Percentiles rank a stretch among this genome's conserved stretches.
Evolutionary conservation across 2,797 vertebrate genomes (phyloP).

Genomic region (Pangasius krempfi): DNA sequence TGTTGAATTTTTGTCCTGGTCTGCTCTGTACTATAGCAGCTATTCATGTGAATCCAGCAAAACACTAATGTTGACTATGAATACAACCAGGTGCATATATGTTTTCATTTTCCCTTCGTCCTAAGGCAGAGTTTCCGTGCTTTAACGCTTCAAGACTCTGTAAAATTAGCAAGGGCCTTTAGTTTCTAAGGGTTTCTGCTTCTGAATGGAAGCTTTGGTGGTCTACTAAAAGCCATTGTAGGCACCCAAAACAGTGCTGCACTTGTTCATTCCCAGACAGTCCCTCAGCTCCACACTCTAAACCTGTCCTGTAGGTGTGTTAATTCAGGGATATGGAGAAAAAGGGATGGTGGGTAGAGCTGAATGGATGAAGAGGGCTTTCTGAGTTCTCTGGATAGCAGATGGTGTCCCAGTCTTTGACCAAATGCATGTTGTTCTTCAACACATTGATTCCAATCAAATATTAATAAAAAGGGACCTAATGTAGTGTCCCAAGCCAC

Average conservation of each 20-base stretch:
- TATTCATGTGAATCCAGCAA: conserved; percentile 12
- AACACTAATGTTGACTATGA: conserved; percentile 30
- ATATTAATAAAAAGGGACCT: conserved; percentile 64
- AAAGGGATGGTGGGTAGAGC: background rate
- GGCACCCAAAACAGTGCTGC: background rate
- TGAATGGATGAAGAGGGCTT: conserved; percentile 34
- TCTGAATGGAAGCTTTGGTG: conserved; percentile 33
- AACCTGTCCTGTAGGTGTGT: conserved; percentile 11
- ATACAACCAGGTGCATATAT: conserved; percentile 29
- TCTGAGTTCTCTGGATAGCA: conserved; percentile 31
- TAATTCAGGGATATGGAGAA: background rate
- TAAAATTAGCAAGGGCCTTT: conserved; percentile 40
- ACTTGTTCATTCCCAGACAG: conserved; percentile 23
- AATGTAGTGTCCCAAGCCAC: conserved; percentile 45
- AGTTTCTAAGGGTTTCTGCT: conserved; percentile 35
- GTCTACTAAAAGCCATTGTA: conserved; percentile 36
- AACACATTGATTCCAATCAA: conserved; percentile 67
- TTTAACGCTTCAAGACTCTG: conserved; percentile 26
- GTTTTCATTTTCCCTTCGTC: conserved; percentile 14
- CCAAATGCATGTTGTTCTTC: conserved; percentile 49
- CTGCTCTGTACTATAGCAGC: background rate
- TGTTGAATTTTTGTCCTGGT: conserved; percentile 7
- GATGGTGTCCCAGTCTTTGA: conserved; percentile 46
- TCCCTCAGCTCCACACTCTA: conserved; percentile 4
- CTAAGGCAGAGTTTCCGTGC: conserved; percentile 42